These are phyloP conservation scores for Limnephilus marmoratus DNA, from an alignment of 2,888 invertebrate genomes.

Conservation along the genomic window DNA sequence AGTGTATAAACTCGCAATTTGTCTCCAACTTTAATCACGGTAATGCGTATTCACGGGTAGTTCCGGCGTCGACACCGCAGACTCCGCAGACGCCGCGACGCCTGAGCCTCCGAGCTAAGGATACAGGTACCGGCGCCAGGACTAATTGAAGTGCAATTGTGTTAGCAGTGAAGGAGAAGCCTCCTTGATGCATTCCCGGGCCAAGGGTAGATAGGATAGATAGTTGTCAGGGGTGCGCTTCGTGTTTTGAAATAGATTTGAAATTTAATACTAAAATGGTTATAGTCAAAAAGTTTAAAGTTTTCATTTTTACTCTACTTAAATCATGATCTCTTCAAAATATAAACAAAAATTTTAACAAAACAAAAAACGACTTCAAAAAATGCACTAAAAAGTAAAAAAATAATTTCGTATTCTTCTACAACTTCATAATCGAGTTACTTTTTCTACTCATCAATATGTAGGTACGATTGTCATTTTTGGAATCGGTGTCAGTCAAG, in stretches of 20 bases:
- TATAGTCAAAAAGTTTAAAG: background rate
- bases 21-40: background rate
- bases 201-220: background rate
- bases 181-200: background rate
- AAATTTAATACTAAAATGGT: background rate
- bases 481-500: too few relatives aligned
- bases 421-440: too few relatives aligned
- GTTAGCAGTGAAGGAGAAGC: conserved; percentile 31
- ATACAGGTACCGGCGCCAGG: conserved; percentile 9
- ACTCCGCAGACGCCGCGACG: background rate
- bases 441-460: too few relatives aligned
- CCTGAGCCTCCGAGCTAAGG: background rate
- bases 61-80: background rate
- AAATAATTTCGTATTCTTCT: too few relatives aligned
- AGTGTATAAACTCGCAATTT: background rate
- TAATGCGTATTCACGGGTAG: background rate
- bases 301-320: background rate
- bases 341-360: too few relatives aligned
- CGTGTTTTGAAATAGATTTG: background rate
- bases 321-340: too few relatives aligned
- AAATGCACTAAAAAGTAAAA: too few relatives aligned
- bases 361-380: too few relatives aligned
- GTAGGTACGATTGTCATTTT: too few relatives aligned
- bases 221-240: background rate
- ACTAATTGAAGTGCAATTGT: conserved; percentile 48